Evolutionary conservation across 1,140 invertebrate species (phyloP), one percentile per base, ranked within the genome.

Genomic region (Dolichoris vasculosae): DNA sequence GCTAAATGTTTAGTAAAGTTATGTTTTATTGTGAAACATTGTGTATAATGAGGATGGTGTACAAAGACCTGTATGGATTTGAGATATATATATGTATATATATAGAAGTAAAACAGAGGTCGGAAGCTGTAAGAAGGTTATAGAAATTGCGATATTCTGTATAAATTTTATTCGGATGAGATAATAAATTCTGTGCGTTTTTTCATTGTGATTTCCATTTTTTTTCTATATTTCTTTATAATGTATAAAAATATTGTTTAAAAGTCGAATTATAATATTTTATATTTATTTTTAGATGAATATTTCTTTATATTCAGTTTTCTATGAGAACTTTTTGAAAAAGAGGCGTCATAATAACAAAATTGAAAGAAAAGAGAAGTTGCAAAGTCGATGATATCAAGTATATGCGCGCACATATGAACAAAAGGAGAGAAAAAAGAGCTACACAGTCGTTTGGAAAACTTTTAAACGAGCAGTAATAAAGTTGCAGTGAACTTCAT

Each of bases 401-500:
- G 30, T 81, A 32, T 69, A n/a, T 48, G 40, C 17, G 81, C 7
- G 35, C 9, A 32, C 17, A 46, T 38, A 46, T 59, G 82, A 2
- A n/a, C 4, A 51, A 30, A 77, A 35, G 32, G 26, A 30, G 75
- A 40, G 63, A 32, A 48, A 63, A 69, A 55, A 79, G 59, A 35
- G 51, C 51, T 64, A 40, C n/a, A 43, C 20, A 64, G 71, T 85
- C 79, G 84, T 82, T 82, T 67, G 79, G 63, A 59, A 82, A 86
- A 86, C 51, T 82, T 82, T 82, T 59, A 69, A 86, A 86, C 84
- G 84, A 86, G 73, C 73, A 63, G 71, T 75, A 83, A 83, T 86
- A 83, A 86, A 86, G 80, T 83, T 83, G 79, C 79, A 77, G 77
- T 79, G 84, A 86, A 86, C 82, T n/a, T n/a, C n/a, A n/a, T n/a